Evolutionary conservation across 2,113 vertebrate genomes (phyloP).

Genomic region (Sciurus niger): DNA sequence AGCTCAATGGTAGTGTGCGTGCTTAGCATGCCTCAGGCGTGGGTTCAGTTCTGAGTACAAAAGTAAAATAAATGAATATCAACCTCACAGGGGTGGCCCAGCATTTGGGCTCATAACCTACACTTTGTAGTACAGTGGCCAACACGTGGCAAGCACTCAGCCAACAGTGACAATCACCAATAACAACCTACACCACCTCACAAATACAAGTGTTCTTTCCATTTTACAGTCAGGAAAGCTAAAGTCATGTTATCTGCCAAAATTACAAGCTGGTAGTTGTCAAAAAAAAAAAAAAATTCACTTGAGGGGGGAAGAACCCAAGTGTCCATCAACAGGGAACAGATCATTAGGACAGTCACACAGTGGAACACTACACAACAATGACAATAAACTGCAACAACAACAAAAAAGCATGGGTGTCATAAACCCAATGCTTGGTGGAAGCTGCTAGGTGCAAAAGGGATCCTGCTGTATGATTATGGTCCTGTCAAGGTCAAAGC

Average conservation of each 20-base stretch:
- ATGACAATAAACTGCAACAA: not conserved
- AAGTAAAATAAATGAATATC: not conserved
- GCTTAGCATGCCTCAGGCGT: not conserved
- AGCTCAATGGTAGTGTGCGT: not conserved
- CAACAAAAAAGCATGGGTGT: not conserved
- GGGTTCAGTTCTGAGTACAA: not conserved
- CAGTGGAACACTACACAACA: not conserved
- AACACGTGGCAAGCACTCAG: fast-evolving
- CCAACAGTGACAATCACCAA: no score
- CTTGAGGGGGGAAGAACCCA: not conserved
- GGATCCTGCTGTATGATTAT: fast-evolving
- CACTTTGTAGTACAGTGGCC: not conserved
- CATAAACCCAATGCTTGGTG: not conserved
- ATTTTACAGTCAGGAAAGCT: not conserved
- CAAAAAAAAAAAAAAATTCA: not conserved
- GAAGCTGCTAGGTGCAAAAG: not conserved
- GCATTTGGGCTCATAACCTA: not conserved
- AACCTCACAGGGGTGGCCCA: not conserved
- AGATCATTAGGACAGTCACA: not conserved
- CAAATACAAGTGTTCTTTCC: not conserved
- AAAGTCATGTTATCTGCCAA: not conserved
- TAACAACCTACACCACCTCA: not conserved
- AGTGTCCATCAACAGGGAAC: not conserved
- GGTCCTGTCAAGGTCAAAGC: not conserved
- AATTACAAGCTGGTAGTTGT: not conserved